Conservation (phyloP, 2,797 vertebrate species). For the Iguana delicatissima region DNA sequence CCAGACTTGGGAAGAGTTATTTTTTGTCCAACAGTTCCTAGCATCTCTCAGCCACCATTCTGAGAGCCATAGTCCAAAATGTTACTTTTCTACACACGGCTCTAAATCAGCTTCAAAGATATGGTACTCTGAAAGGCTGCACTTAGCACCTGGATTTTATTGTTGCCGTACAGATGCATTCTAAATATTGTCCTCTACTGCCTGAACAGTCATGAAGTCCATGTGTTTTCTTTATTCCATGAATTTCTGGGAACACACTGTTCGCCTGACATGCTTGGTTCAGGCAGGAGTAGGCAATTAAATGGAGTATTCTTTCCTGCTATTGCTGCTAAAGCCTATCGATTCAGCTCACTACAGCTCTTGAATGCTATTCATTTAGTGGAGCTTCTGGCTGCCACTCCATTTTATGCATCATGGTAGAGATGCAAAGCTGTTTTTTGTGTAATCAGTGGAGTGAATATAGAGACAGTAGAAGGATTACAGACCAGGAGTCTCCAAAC, state of each 20-base stretch:
- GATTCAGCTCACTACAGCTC: neutral
- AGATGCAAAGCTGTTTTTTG: neutral
- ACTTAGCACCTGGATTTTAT: neutral
- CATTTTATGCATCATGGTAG: rapidly evolving
- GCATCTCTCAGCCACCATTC: neutral
- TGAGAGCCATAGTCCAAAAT: no score
- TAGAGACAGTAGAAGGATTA: neutral
- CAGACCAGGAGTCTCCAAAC: neutral
- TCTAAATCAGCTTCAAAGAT: neutral
- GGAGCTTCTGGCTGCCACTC: rapidly evolving
- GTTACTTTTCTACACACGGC: neutral
- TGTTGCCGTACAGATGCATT: neutral
- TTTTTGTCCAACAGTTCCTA: neutral
- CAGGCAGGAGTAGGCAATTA: constrained; percentile 16
- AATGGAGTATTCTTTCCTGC: neutral
- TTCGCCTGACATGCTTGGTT: constrained; percentile 33
- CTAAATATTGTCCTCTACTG: neutral
- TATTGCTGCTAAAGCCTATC: neutral
- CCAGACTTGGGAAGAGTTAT: neutral
- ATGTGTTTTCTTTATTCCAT: constrained; percentile 28
- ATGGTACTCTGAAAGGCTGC: neutral
- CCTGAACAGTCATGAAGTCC: neutral
- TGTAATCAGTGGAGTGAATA: neutral
- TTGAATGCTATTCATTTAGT: neutral
- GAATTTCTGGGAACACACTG: constrained; percentile 19